These are phyloP conservation scores for Hydrotaea diabolus DNA, from an alignment of 2,888 invertebrate genomes.

Conservation along the genomic window DNA sequence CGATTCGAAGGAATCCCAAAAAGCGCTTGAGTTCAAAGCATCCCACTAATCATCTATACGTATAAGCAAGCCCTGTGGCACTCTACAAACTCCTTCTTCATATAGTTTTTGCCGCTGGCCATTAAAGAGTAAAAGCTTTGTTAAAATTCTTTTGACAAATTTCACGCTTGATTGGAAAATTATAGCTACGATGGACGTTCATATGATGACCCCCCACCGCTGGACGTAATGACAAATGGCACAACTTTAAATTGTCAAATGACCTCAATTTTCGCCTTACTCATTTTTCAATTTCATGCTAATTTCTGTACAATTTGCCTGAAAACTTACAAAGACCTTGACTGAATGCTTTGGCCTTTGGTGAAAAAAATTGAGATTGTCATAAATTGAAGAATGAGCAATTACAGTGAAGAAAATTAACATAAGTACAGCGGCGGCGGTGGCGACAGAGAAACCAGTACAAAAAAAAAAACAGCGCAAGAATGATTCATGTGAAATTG, in stretches of 20 bases:
- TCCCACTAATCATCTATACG: too few species aligned
- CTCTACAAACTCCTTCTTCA: too few species aligned
- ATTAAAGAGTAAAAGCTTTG: too few species aligned
- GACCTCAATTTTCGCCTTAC: neutral
- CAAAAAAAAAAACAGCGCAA: neutral
- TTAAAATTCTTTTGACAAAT: too few species aligned
- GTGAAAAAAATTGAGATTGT: neutral
- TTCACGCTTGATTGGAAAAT: too few species aligned
- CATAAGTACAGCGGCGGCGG: too few species aligned
- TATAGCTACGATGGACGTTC: too few species aligned
- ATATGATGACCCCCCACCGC: neutral
- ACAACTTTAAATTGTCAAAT: neutral
- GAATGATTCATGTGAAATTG: conserved; percentile 23
- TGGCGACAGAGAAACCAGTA: neutral
- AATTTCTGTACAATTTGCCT: neutral
- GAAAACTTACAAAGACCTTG: conserved; percentile 3
- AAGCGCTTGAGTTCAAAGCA: too few species aligned
- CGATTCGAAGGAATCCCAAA: too few species aligned
- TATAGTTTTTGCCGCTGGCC: too few species aligned
- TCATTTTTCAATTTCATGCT: neutral
- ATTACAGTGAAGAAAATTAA: neutral
- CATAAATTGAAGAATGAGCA: neutral
- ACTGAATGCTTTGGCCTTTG: neutral
- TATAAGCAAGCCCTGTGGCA: too few species aligned
- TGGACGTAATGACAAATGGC: neutral